Conservation (phyloP, 2,888 invertebrate genomes). For the Slavum lentiscoides region DNA sequence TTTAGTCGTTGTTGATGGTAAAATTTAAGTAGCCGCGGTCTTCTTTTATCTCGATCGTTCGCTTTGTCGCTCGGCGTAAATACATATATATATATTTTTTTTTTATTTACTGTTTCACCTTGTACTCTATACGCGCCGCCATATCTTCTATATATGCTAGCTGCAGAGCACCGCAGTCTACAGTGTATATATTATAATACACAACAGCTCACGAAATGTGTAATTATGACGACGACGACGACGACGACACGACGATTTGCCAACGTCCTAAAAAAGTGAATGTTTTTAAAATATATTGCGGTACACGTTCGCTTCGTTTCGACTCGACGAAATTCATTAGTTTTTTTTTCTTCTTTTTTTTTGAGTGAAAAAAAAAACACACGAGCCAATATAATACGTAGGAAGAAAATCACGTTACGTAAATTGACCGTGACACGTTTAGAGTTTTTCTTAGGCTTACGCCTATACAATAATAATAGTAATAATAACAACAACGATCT, state of each 20-base stretch:
- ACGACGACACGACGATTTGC: constrained; percentile 30
- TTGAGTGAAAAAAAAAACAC: no score
- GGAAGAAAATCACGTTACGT: no score
- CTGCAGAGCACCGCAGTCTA: neutral
- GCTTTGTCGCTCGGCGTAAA: neutral
- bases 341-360: neutral
- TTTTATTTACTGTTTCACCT: constrained; percentile 8
- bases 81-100: neutral
- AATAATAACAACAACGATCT: no score
- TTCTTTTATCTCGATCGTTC: constrained; percentile 1
- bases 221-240: neutral
- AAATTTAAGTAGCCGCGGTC: neutral
- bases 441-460: neutral
- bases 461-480: neutral
- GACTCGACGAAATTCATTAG: neutral
- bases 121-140: neutral
- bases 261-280: constrained; percentile 41
- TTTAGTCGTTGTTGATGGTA: no score
- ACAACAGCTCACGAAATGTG: neutral
- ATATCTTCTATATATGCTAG: neutral
- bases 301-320: neutral
- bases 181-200: no score
- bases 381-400: no score
- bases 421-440: constrained; percentile 26
- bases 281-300: neutral